These are phyloP conservation scores for Margarornis squamiger DNA, from an alignment of 2,797 vertebrate genomes.

Conservation along the genomic window DNA sequence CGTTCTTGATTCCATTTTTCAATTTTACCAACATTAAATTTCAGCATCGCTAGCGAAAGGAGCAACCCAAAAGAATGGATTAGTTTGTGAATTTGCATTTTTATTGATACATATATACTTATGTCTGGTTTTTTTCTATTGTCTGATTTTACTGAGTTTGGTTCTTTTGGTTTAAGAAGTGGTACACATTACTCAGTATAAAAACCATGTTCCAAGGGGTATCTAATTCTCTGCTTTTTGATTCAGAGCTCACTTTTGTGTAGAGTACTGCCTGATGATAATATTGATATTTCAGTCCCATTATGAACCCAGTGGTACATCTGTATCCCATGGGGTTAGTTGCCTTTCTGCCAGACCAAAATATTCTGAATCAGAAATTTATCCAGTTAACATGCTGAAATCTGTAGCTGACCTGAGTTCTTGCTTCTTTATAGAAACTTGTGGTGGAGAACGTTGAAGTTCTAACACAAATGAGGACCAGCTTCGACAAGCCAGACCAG, in stretches of 20 bases:
- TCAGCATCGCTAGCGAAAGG: not conserved
- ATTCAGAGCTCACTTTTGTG: not conserved
- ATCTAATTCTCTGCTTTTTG: not conserved
- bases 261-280: not conserved
- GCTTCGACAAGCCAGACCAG: constrained; percentile 98
- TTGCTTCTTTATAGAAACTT: constrained; percentile 86
- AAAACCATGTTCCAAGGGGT: not conserved
- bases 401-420: constrained; percentile 36
- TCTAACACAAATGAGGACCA: constrained; percentile 98
- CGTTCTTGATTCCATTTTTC: not conserved
- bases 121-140: not conserved
- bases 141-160: not conserved
- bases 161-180: not conserved
- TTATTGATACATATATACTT: not conserved
- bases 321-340: constrained; percentile 27
- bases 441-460: constrained; percentile 98
- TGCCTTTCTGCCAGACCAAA: constrained; percentile 39
- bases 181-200: not conserved
- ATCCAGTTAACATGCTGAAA: not conserved
- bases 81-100: not conserved
- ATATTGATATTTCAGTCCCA: not conserved
- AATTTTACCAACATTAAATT: not conserved
- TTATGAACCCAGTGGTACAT: constrained; percentile 4
- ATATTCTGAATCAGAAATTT: constrained; percentile 6
- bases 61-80: not conserved